Evolutionary conservation across 2,113 vertebrate genomes (phyloP).

Genomic region (Rhizomys pruinosus): DNA sequence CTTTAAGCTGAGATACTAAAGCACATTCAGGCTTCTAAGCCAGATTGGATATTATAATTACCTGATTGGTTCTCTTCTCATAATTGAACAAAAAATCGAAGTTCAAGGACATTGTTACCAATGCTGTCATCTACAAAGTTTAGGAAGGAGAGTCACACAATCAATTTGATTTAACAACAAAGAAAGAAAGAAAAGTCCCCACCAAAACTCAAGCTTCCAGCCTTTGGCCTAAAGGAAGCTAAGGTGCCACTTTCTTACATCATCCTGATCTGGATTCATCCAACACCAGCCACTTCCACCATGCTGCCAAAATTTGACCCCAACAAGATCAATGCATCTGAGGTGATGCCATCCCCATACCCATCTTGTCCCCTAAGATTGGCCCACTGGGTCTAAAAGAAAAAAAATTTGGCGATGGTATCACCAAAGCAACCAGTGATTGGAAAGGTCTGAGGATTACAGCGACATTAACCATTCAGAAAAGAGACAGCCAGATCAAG

Average conservation of each 20-base stretch:
- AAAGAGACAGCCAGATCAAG: too few relatives aligned
- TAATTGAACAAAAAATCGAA: background rate
- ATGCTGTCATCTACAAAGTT: background rate
- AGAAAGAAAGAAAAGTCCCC: too few relatives aligned
- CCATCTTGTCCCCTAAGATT: background rate
- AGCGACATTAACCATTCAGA: background rate
- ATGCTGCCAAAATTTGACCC: too few relatives aligned
- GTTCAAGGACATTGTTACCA: background rate
- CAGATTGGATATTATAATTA: background rate
- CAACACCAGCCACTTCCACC: too few relatives aligned
- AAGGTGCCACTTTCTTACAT: background rate
- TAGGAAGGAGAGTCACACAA: background rate
- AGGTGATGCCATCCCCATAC: background rate
- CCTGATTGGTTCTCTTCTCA: background rate
- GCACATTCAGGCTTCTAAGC: background rate
- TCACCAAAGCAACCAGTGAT: background rate
- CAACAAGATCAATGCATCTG: too few relatives aligned
- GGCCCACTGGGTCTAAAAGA: background rate
- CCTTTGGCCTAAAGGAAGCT: background rate
- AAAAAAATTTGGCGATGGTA: background rate
- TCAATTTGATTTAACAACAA: too few relatives aligned
- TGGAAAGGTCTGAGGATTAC: background rate
- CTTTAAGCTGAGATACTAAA: background rate
- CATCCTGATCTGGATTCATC: background rate
- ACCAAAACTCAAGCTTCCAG: too few relatives aligned